Conservation (phyloP, 2,888 invertebrate species). For the Diogma glabrata region DNA sequence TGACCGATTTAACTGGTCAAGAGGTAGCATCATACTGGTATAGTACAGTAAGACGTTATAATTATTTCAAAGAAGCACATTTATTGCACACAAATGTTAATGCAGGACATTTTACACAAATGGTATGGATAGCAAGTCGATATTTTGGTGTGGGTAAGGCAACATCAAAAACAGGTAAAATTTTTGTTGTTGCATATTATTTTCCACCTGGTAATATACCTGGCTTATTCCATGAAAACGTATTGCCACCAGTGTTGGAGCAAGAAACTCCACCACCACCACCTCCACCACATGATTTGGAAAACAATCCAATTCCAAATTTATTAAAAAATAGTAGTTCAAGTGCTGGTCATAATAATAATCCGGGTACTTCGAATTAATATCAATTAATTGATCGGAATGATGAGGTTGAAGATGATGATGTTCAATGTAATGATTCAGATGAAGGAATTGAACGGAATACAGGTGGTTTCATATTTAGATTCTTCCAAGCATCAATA, state of each 20-base stretch:
- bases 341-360: neutral
- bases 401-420: neutral
- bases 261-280: conserved; percentile 38
- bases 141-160: conserved; percentile 75
- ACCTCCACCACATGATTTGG: conserved; percentile 22
- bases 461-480: conserved; percentile 3
- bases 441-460: neutral
- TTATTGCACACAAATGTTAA: conserved; percentile 66
- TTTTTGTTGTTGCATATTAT: conserved; percentile 76
- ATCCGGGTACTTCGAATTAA: conserved; percentile 1
- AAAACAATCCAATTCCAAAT: conserved; percentile 18
- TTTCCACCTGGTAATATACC: conserved; percentile 57
- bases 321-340: conserved; percentile 16
- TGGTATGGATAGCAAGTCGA: conserved; percentile 68
- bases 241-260: conserved; percentile 60
- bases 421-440: neutral
- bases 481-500: conserved; percentile 8
- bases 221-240: conserved; percentile 63
- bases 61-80: conserved; percentile 59
- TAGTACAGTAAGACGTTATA: conserved; percentile 62
- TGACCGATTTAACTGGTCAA: conserved; percentile 61
- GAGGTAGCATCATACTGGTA: conserved; percentile 76
- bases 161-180: conserved; percentile 60
- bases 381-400: conserved; percentile 3
- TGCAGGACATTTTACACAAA: conserved; percentile 76